Conservation (phyloP, 1,140 invertebrate genomes). For the Macrotrachela quadricornifera region DNA sequence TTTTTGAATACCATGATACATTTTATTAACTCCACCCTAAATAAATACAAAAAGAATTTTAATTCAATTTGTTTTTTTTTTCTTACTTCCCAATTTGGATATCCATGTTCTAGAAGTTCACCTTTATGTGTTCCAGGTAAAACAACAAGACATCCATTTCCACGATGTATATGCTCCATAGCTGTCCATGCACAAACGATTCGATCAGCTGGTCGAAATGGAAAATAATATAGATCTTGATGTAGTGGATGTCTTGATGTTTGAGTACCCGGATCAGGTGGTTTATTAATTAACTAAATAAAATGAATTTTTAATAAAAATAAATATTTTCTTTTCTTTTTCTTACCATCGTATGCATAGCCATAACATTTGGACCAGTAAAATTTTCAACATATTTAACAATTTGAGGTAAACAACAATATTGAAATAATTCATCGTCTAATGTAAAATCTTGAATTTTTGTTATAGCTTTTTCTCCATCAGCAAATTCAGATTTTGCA, state of each 20-base stretch:
- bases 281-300: not conserved
- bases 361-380: conserved; percentile 52
- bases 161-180: conserved; percentile 47
- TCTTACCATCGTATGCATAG: conserved; percentile 71
- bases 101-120: conserved; percentile 44
- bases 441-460: conserved; percentile 57
- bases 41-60: no score
- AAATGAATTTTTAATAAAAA: not conserved
- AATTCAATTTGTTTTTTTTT: no score
- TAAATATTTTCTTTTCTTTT: conserved; percentile 31
- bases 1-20: conserved; percentile 55
- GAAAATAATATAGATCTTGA: conserved; percentile 71
- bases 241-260: conserved; percentile 55
- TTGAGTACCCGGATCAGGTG: conserved; percentile 21
- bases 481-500: conserved; percentile 33
- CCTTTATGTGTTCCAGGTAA: conserved; percentile 52
- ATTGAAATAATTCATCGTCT: conserved; percentile 46
- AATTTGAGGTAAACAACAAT: conserved; percentile 40
- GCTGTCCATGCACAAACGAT: conserved; percentile 74
- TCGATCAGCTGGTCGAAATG: conserved; percentile 41
- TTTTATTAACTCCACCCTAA: conserved; percentile 44
- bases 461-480: conserved; percentile 44
- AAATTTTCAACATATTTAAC: conserved; percentile 52
- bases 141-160: conserved; percentile 67
- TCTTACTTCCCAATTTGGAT: conserved; percentile 42